A percentile compares a stretch with the other conserved stretches of the same genome.
phyloP scores from a whole-genome alignment of 2,888 invertebrate species.

The Sycophila texana region DNA sequence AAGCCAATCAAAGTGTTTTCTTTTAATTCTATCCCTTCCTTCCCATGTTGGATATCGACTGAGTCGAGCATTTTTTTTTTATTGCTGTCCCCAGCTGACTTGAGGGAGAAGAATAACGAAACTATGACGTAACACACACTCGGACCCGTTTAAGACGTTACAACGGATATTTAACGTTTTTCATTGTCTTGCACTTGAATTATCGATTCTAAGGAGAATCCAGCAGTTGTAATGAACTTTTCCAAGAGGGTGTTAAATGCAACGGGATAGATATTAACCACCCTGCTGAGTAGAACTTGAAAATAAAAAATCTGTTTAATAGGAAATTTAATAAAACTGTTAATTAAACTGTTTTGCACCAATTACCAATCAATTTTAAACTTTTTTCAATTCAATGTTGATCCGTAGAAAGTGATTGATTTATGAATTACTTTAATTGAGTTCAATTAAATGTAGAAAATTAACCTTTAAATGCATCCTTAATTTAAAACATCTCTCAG shows the following conservation, averaged over 20 bases:
- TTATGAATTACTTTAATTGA: too few relatives aligned
- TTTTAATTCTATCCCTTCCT: conserved; percentile 76
- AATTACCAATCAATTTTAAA: not conserved
- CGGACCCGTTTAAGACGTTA: conserved; percentile 17
- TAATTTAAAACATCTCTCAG: too few relatives aligned
- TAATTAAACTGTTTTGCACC: conserved; percentile 2
- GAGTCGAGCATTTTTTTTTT: conserved; percentile 51
- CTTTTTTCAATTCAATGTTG: too few relatives aligned
- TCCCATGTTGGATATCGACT: conserved; percentile 70
- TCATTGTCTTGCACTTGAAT: conserved; percentile 18
- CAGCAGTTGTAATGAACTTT: conserved; percentile 51
- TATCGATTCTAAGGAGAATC: conserved; percentile 27
- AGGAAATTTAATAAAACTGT: not conserved
- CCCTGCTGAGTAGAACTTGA: conserved; percentile 41
- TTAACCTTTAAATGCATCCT: too few relatives aligned
- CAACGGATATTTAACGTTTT: conserved; percentile 15
- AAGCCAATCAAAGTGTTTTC: conserved; percentile 57
- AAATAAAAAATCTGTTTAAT: conserved; percentile 8
- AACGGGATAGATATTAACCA: conserved; percentile 34
- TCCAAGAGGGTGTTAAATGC: not conserved
- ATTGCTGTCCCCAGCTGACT: conserved; percentile 16
- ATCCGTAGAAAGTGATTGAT: too few relatives aligned
- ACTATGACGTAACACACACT: conserved; percentile 54
- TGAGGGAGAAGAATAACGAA: conserved; percentile 63
- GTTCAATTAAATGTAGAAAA: too few relatives aligned